Base-by-base conservation (phyloP, 2,888 invertebrate species). In the Lamellibrachia satsuma region DNA sequence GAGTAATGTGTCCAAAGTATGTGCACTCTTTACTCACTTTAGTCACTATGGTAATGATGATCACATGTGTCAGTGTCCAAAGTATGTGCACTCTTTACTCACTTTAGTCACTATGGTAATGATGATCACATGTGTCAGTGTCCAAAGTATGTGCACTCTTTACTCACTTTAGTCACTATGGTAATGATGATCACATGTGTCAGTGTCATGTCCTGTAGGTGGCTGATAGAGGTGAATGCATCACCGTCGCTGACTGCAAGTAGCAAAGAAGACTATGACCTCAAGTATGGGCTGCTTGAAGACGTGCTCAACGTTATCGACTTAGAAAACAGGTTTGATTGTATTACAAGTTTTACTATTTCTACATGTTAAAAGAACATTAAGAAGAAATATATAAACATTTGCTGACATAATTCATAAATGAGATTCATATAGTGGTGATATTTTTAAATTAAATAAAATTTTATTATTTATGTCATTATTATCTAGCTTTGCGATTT, bases 191-290 rank as follows among this genome's bases (percentile, higher is more conserved):
- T 39, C 39, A 39, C 39, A 39, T 39, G 39, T 39, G 91, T 91
- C 51, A n/a, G 27, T 90, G 27, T 92, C 15, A 8, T 15, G 52
- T 9, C 22, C 92, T 93, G 75, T 94, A 97, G 97, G 22, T 97
- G 97, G 97, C 95, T 97, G 91, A 96, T 97, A 90, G 97, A 97
- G 96, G 97, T 97, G 92, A 97, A 97, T 95, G 97, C 97, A 2
- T 97, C 97, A 9, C 97, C 97, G 1, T 97, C 97, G 1, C 95
- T 97, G 92, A 97, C 97, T n/a, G 97, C 97, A 52, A 97, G 97
- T 92, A 97, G 97, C 93, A 96, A 96, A 93, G 97, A 97, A 92
- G 97, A 97, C 95, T 97, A 97, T 94, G 97, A 97, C 51, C 95
- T 97, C 52, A 97, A 97, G 95, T 97, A 96, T 95, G 97, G 97